Conservation (phyloP, 2,113 vertebrate genomes). For the Galbula dea region DNA sequence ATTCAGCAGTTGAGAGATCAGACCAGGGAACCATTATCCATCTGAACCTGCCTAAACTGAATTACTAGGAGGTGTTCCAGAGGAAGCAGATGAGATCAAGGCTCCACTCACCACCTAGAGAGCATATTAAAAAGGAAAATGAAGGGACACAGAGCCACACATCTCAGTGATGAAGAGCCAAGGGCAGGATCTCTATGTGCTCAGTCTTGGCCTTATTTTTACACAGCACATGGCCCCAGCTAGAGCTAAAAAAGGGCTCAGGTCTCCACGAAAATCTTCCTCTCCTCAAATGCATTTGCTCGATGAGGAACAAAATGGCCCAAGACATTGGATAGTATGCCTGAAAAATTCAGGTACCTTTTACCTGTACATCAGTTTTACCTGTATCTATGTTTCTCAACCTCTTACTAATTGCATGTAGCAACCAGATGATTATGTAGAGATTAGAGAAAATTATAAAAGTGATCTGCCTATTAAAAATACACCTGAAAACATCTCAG, state of each 20-base stretch:
- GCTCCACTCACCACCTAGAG: background rate
- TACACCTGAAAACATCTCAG: rapidly evolving
- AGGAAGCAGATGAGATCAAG: background rate
- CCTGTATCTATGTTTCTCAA: rapidly evolving
- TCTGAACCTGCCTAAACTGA: background rate
- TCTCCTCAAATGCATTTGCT: background rate
- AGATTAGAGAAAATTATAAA: background rate
- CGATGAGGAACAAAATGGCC: background rate
- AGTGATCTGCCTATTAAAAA: background rate
- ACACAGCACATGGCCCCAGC: background rate
- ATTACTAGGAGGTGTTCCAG: background rate
- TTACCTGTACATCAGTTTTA: too few relatives aligned
- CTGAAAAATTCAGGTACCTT: too few relatives aligned
- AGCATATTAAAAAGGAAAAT: background rate
- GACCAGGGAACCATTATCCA: background rate
- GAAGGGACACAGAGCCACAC: background rate
- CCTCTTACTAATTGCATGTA: rapidly evolving
- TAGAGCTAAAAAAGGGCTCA: background rate
- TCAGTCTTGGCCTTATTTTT: background rate
- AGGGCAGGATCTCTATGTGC: background rate
- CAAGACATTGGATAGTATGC: background rate
- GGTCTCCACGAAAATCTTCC: background rate
- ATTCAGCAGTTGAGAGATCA: background rate
- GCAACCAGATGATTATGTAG: background rate
- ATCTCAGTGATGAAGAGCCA: rapidly evolving